A percentile compares a stretch with the other conserved stretches of the same genome.
These are phyloP conservation scores for Pan paniscus DNA, from an alignment of 2,113 vertebrate species.

Conservation along the genomic window DNA sequence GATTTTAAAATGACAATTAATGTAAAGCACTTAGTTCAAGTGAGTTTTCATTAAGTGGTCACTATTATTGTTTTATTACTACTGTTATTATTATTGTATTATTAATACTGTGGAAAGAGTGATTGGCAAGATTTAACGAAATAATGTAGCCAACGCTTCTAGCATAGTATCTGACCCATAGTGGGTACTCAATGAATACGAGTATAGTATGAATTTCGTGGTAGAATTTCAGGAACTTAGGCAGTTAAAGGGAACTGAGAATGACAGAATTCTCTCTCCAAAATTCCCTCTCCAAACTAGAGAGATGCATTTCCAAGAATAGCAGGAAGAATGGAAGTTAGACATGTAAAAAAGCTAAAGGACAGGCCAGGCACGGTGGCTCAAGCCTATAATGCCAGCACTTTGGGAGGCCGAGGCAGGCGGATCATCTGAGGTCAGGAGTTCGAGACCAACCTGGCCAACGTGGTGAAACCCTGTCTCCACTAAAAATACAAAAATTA, in stretches of 20 bases:
- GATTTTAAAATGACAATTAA: background rate
- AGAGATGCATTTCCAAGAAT: background rate
- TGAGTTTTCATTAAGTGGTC: background rate
- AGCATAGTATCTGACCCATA: background rate
- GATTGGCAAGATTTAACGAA: background rate
- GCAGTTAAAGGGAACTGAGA: background rate
- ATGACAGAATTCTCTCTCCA: background rate
- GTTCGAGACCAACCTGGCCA: too few species aligned
- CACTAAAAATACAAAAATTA: too few species aligned
- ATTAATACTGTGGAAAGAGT: background rate
- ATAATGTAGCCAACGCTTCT: background rate
- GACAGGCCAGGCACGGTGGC: background rate
- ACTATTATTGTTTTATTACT: background rate
- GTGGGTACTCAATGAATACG: background rate
- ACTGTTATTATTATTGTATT: background rate
- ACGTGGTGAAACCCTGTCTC: too few species aligned
- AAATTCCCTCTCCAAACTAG: background rate
- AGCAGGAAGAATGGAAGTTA: background rate
- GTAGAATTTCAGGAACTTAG: background rate
- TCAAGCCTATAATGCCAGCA: too few species aligned
- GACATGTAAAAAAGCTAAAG: background rate
- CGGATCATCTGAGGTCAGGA: too few species aligned
- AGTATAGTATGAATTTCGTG: background rate
- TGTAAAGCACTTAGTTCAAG: background rate
- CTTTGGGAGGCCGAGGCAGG: too few species aligned